A percentile compares a stretch with the other conserved stretches of the same genome.
Evolutionary conservation across 2,888 invertebrate genomes (phyloP).

Genomic region (Drosophila picticornis): DNA sequence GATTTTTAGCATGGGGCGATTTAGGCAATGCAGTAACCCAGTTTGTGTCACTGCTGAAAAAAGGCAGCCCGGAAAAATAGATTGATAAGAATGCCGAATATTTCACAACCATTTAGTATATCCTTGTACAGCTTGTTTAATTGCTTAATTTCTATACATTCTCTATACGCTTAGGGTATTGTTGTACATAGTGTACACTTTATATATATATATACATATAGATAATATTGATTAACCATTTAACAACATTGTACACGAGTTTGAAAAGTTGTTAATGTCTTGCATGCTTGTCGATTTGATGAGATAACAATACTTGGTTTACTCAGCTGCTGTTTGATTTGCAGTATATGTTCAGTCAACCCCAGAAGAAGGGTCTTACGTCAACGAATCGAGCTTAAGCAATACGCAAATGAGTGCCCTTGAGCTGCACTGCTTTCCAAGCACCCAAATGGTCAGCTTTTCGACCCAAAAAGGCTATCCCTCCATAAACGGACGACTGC

Average conservation of each 20-base stretch:
- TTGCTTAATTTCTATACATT: no score
- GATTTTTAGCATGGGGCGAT: no score
- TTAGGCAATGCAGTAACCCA: not conserved
- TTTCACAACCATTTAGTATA: not conserved
- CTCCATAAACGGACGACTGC: slow-evolving; percentile 38
- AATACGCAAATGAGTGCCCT: slow-evolving; percentile 63
- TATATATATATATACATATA: no score
- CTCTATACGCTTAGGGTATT: no score
- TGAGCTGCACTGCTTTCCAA: slow-evolving; percentile 45
- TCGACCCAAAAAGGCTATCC: slow-evolving; percentile 21
- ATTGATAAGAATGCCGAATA: not conserved
- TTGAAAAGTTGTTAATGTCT: not conserved
- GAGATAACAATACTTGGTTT: not conserved
- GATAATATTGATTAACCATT: not conserved
- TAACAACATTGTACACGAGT: not conserved
- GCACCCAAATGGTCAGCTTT: slow-evolving; percentile 36
- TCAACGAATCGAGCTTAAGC: slow-evolving; percentile 43
- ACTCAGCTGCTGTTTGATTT: slow-evolving; percentile 6
- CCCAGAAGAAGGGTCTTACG: slow-evolving; percentile 43
- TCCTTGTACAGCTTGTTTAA: no score
- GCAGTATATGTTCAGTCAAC: not conserved
- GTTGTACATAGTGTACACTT: no score
- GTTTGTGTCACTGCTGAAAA: not conserved
- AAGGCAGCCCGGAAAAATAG: not conserved
- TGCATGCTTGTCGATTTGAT: not conserved